Evolutionary conservation across 2,797 vertebrate species (phyloP).

Genomic region (Glyptemys insculpta): DNA sequence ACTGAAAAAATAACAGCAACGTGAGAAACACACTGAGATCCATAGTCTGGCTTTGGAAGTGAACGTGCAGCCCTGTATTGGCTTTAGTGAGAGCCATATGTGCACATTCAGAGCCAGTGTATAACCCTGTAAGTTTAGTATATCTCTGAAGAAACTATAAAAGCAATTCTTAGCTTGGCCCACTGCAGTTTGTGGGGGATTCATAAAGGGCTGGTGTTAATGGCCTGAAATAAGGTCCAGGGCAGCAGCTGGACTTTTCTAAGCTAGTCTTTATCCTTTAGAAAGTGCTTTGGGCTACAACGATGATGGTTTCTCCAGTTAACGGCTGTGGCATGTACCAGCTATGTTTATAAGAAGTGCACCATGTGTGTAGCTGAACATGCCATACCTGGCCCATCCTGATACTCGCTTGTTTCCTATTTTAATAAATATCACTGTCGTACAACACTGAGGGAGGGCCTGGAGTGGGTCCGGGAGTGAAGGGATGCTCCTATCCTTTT

Average conservation of each 20-base stretch:
- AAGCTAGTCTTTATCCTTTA: background rate
- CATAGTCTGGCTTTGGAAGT: background rate
- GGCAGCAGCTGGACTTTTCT: background rate
- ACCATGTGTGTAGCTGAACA: background rate
- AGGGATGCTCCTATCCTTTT: background rate
- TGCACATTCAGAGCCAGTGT: background rate
- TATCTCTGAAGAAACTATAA: background rate
- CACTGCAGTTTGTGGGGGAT: background rate
- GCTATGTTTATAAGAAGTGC: background rate
- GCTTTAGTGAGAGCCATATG: background rate
- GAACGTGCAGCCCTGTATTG: background rate
- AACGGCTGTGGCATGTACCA: too few relatives aligned
- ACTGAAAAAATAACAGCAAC: slow-evolving; percentile 14
- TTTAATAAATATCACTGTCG: background rate
- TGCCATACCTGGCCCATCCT: background rate
- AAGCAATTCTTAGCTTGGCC: background rate
- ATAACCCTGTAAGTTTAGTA: background rate
- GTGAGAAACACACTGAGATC: background rate
- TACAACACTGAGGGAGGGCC: background rate
- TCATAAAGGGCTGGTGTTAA: background rate
- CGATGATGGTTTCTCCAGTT: background rate
- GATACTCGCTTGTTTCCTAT: background rate
- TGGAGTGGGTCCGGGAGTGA: background rate
- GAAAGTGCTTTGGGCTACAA: background rate
- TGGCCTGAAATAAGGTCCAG: background rate